Conservation (phyloP, 2,797 vertebrate genomes). For the Manis pentadactyla region DNA sequence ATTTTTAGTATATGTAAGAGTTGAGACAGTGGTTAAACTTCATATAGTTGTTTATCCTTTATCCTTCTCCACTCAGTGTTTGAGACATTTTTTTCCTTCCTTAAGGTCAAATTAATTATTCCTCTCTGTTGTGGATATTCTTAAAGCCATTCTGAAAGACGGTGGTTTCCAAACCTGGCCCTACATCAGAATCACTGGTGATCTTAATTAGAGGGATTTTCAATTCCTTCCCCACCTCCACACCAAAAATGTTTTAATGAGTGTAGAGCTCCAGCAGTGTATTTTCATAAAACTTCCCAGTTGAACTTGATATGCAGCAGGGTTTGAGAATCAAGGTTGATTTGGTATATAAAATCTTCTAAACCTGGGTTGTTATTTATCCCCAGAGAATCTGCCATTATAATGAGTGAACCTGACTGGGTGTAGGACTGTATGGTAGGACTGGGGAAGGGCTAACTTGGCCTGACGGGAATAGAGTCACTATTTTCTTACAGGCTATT, state of each 20-base stretch:
- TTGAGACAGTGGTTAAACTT: neutral
- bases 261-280: neutral
- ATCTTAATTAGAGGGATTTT: neutral
- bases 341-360: neutral
- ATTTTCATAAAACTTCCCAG: neutral
- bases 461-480: neutral
- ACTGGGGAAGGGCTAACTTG: neutral
- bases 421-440: neutral
- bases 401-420: neutral
- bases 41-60: neutral
- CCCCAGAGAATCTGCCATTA: neutral
- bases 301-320: neutral
- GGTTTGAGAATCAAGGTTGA: neutral
- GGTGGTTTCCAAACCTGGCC: neutral
- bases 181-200: neutral
- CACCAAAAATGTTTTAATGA: neutral
- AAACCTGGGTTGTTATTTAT: neutral
- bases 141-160: neutral
- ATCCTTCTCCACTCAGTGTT: neutral
- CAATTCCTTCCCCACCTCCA: no score
- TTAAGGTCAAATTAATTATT: neutral
- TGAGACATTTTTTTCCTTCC: neutral
- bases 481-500: neutral
- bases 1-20: neutral
- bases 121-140: neutral